phyloP scores from a whole-genome alignment of 2,797 vertebrate genomes.

The Tiaroga cobitis region DNA sequence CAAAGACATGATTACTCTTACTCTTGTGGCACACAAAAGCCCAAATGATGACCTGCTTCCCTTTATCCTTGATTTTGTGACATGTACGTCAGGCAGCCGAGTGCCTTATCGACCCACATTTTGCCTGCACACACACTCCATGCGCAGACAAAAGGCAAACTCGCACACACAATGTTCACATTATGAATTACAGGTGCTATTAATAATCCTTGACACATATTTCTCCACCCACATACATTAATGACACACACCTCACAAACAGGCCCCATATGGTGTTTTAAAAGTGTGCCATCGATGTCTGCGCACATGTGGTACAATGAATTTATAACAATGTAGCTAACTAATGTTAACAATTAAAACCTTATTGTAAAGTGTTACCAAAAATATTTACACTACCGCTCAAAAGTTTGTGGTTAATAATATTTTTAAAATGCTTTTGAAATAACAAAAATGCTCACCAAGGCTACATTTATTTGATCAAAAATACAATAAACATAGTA shows the following conservation, averaged over 20 bases:
- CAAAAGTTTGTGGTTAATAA: not conserved
- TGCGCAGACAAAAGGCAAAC: not conserved
- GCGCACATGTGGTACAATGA: not conserved
- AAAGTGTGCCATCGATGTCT: not conserved
- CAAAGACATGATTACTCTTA: slow-evolving; percentile 6
- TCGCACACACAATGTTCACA: not conserved
- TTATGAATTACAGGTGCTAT: slow-evolving; percentile 27
- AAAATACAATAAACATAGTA: not conserved
- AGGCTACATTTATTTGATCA: not conserved
- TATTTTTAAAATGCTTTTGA: not conserved
- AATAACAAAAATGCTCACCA: not conserved
- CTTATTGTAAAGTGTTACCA: too few species aligned
- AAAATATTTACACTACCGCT: not conserved
- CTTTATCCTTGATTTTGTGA: slow-evolving; percentile 31
- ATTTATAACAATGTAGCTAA: too few species aligned
- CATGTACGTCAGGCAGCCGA: slow-evolving; percentile 21
- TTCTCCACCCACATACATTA: not conserved
- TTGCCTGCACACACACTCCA: slow-evolving; percentile 16
- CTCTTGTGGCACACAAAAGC: slow-evolving; percentile 1
- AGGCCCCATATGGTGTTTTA: slow-evolving; percentile 3
- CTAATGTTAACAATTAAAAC: not conserved
- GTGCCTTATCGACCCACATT: slow-evolving; percentile 48
- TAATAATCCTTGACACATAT: slow-evolving; percentile 16
- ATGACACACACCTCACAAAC: slow-evolving; percentile 8
- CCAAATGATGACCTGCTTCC: slow-evolving; percentile 9